Base-by-base conservation (phyloP, 1,140 invertebrate genomes). In the Rhizoglyphus robini region DNA sequence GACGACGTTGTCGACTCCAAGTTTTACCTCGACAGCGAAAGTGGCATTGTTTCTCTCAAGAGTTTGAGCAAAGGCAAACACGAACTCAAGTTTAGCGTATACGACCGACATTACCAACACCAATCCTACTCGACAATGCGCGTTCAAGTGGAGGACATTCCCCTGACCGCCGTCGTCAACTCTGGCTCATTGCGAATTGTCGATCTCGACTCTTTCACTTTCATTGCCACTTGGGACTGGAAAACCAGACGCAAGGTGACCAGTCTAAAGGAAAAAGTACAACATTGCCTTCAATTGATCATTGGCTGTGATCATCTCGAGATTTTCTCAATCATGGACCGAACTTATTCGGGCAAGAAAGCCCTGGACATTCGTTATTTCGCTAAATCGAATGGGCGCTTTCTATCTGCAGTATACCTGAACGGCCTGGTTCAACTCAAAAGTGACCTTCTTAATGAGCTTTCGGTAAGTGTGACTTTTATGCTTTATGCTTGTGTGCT, bases 31-130 rank as follows among this genome's bases (percentile, higher is more conserved):
- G 86, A 94, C 74, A 85, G 90, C 73, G 87, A 91, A 73, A 88
- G 88, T 0, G 94, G 94, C 3, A 92, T 91, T 86, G 88, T 97
- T 67, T 89, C 85, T 49, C 96, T 96, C 89, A 83, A 84, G 71
- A 87, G 88, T 65, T 88, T 89, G 31, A 92, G 90, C 0, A 83
- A 84, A 68, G 88, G 90, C 8, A 82, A 76, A 65, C 83, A 83
- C 70, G 83, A 90, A 72, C 80, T 96, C 38, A 81, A 85, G 65
- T 95, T 96, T 74, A 88, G 88, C 77, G 92, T 96, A 0, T 92
- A 91, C 74, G 93, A 96, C 76, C 79, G 90, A 27, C 91, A 92
- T 75, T 88, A 93, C 74, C 90, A 88, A 0, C 87, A 95, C 77
- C 87, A 91, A 77, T 86, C 92, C 1, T 86, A 86, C 0, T 90